Evolutionary conservation across 1,140 invertebrate species (phyloP).

Genomic region (Idris sp.): DNA sequence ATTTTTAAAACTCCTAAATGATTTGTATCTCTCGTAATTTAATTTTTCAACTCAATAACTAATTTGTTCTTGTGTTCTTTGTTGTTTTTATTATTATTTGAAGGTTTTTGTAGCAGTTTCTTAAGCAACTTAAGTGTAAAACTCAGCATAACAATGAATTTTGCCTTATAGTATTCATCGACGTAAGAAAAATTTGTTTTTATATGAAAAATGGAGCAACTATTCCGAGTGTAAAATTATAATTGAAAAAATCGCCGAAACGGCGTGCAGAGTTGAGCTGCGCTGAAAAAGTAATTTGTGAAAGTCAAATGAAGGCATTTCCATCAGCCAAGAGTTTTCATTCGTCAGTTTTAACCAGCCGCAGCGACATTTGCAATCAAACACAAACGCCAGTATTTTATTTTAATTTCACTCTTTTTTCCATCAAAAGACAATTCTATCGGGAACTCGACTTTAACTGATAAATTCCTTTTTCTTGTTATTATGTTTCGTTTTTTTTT

Average conservation of each 20-base stretch:
- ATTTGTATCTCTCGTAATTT: no score
- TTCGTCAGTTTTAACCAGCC: constrained; percentile 1
- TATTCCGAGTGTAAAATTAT: constrained; percentile 11
- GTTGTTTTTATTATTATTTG: no score
- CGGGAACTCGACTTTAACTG: neutral
- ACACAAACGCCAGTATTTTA: constrained; percentile 11
- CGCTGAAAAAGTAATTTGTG: constrained; percentile 26
- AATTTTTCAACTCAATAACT: no score
- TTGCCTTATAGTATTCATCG: no score
- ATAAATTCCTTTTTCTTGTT: neutral
- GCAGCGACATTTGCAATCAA: constrained; percentile 8
- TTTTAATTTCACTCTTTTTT: constrained; percentile 22
- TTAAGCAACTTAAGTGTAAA: no score
- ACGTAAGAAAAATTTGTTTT: no score
- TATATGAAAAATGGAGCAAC: neutral
- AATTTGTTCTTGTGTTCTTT: no score
- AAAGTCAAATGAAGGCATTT: constrained; percentile 20
- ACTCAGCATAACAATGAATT: no score
- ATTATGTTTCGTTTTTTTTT: neutral
- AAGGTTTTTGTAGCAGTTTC: no score
- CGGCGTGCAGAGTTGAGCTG: constrained; percentile 2
- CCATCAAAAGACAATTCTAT: constrained; percentile 1
- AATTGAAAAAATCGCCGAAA: constrained; percentile 13
- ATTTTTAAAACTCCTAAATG: no score
- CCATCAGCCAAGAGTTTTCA: constrained; percentile 18